phyloP scores from a whole-genome alignment of 2,797 vertebrate genomes.

The Sebastes minor region DNA sequence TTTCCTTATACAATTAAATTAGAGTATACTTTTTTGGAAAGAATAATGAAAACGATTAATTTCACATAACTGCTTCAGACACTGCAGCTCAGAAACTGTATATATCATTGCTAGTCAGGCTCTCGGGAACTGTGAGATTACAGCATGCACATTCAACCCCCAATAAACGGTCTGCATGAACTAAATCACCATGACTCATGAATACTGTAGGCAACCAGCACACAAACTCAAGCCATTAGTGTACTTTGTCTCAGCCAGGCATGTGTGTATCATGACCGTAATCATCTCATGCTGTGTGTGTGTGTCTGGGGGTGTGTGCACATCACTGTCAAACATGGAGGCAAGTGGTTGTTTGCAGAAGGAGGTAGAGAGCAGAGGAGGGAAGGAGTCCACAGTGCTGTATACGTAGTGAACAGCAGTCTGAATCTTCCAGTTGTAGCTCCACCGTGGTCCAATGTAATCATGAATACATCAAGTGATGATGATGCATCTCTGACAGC shows the following conservation, averaged over 20 bases:
- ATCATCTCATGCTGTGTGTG: constrained; percentile 21
- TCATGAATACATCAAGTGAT: not conserved
- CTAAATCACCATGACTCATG: constrained; percentile 50
- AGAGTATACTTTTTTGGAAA: not conserved
- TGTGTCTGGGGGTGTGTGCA: not conserved
- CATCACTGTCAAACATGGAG: constrained; percentile 24
- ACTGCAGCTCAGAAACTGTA: not conserved
- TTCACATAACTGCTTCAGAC: not conserved
- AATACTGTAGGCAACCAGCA: constrained; percentile 49
- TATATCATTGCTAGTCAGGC: not conserved
- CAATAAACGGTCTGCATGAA: constrained; percentile 26
- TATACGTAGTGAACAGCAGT: not conserved
- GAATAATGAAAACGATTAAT: not conserved
- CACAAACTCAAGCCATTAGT: constrained; percentile 39
- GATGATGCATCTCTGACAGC: not conserved
- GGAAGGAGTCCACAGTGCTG: not conserved
- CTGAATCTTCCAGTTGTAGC: not conserved
- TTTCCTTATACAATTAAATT: not conserved
- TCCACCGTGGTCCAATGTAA: not conserved
- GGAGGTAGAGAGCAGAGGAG: not conserved
- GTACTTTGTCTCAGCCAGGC: constrained; percentile 26
- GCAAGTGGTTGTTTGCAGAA: constrained; percentile 13
- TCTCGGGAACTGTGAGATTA: constrained; percentile 8
- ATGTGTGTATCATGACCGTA: constrained; percentile 33
- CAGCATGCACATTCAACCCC: constrained; percentile 17